Evolutionary conservation across 2,113 vertebrate genomes (phyloP), one percentile per base, ranked within the genome.

Genomic region (Chascanopsetta lugubris): DNA sequence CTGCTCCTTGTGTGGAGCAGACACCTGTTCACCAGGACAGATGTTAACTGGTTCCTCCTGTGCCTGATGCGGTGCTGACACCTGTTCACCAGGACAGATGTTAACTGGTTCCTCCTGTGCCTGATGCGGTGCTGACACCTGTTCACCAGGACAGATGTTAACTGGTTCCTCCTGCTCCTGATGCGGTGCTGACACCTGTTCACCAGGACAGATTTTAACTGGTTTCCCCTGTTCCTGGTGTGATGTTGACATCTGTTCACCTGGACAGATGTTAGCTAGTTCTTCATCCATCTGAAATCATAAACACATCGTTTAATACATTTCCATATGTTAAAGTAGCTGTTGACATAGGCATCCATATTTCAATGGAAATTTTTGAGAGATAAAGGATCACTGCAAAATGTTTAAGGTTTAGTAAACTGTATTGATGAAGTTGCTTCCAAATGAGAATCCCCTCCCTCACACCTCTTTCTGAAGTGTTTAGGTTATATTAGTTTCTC

Each of bases 221-320:
- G 10, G 0, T 15, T n/a, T n/a, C n/a, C n/a, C 46, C 12, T 63
- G 49, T 5, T 42, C 51, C 30, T 62, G 45, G 5, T 5, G 24
- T 1, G 0, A 15, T 2, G 9, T 18, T 15, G 2, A 4, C 2
- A 4, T 11, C 54, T 25, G 22, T 42, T 32, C 56, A 26, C 48
- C n/a, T 43, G 38, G 38, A 40, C 38, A 20, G 6, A 17, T 15
- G 34, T 38, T 38, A 38, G 34, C 2, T 8, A 8, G 0, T 15
- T 61, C 30, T 29, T 47, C 56, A 4, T 72, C 79, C 79, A 79
- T 85, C 75, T 79, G 29, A 60, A 54, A 56, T 7, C 2, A 38
- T 2, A 42, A 0, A 53, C 1, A 12, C 30, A 50, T 12, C 0
- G 2, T 3, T 30, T 20, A 27, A 15, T 5, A 18, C 9, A 53